Base-by-base conservation (phyloP, 2,797 vertebrate species). In the Danio aesculapii region DNA sequence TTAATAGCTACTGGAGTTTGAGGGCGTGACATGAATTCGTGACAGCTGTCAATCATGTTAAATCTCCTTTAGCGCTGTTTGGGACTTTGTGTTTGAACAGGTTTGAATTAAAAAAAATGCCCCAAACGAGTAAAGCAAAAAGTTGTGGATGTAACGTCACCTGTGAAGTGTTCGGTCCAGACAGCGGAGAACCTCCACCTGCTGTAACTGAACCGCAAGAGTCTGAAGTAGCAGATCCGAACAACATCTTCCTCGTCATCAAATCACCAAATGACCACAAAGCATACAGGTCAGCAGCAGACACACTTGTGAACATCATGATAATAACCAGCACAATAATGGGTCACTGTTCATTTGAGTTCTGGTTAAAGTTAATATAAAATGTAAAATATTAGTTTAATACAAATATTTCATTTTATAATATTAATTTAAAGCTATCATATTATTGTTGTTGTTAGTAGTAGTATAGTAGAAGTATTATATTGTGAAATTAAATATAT, bases 241-340 rank as follows among this genome's bases (percentile, higher is more conserved):
- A 13, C 59, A n/a, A 1, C 30, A 30, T 30, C n/a, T n/a, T n/a
- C n/a, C 89, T 94, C 41, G 97, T 98, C 78, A 86, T 94, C 87
- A 98, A 96, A 87, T 98, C 97, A 3, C 97, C 97, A 83, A 98
- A 95, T 63, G 97, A 99, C 88, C 97, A 96, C 16, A 98, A 98
- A 92, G 96, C 94, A 57, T 98, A 98, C 94, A 95, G 97, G 97
- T 98, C 50, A 53, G 12, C 47, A 30, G 30, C 30, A 30, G 30
- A 30, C 30, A 30, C 1, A 30, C 30, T 30, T 30, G 30, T 30
- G 30, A 30, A 30, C 12, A 2, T 53, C 5, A 39, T 11, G 17
- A 17, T 6, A 47, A 67, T 19, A 66, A 19, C 7, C 12, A 68
- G 8, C 21, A 16, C 7, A 30, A 30, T 13, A 39, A 19, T n/a